Percentiles rank a stretch among this genome's conserved stretches.
phyloP scores from a whole-genome alignment of 2,888 invertebrate species.

The Diogma glabrata region DNA sequence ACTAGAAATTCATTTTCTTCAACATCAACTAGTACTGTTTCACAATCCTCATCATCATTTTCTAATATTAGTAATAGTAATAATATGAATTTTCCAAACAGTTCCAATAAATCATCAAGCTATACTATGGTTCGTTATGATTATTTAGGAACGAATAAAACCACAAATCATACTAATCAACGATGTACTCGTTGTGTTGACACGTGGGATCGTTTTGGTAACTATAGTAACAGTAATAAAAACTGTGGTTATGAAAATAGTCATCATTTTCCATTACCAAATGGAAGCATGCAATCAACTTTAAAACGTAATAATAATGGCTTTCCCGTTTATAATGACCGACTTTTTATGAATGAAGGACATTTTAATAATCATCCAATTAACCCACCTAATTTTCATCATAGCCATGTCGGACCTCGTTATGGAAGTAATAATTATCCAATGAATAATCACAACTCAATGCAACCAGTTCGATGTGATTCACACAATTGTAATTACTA shows the following conservation, averaged over 20 bases:
- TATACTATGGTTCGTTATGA: conserved; percentile 10
- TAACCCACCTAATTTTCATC: not conserved
- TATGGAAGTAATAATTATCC: conserved; percentile 1
- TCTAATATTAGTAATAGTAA: conserved; percentile 1
- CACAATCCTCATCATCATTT: not conserved
- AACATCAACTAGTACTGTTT: not conserved
- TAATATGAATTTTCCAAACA: conserved; percentile 4
- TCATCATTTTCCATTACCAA: not conserved
- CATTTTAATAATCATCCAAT: conserved; percentile 6
- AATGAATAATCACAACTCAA: not conserved
- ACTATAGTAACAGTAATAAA: not conserved
- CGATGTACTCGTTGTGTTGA: conserved; percentile 6
- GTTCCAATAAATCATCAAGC: not conserved
- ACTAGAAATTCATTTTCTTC: conserved; percentile 6
- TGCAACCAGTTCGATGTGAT: not conserved
- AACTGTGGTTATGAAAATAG: conserved; percentile 1
- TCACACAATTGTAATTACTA: conserved; percentile 1
- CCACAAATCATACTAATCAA: conserved; percentile 6
- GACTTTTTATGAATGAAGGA: not conserved
- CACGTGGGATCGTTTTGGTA: conserved; percentile 7
- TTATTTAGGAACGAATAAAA: conserved; percentile 5
- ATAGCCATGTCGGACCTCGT: not conserved
- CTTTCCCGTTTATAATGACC: not conserved
- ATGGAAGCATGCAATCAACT: not conserved
- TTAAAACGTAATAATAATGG: conserved; percentile 1